Evolutionary conservation across 2,888 invertebrate species (phyloP).

Genomic region (Helicoverpa assulta): DNA sequence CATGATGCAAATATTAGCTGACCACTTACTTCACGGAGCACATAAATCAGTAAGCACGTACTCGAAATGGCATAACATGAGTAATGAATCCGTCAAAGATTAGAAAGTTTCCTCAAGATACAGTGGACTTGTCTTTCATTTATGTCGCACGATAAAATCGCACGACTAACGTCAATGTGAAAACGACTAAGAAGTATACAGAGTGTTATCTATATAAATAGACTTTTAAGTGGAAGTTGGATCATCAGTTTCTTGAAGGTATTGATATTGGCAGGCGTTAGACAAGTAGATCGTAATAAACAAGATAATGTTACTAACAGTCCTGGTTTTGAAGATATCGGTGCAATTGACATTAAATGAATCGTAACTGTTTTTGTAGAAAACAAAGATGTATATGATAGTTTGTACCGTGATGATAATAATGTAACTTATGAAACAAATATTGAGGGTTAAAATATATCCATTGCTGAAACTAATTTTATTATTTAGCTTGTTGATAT

Average conservation of each 20-base stretch:
- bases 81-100: slow-evolving; percentile 52
- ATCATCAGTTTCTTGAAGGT: neutral
- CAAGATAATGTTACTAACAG: neutral
- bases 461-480: too few species aligned
- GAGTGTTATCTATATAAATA: slow-evolving; percentile 18
- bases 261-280: neutral
- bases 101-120: slow-evolving; percentile 58
- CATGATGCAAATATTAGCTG: slow-evolving; percentile 26
- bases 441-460: neutral
- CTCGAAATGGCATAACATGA: slow-evolving; percentile 48
- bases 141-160: slow-evolving; percentile 60
- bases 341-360: neutral
- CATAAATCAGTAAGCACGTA: slow-evolving; percentile 39
- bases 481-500: too few species aligned
- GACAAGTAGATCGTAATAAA: neutral
- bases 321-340: neutral
- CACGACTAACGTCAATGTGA: slow-evolving; percentile 50
- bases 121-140: slow-evolving; percentile 46
- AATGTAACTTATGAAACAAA: neutral
- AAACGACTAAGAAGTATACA: slow-evolving; percentile 25
- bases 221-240: neutral
- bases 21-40: slow-evolving; percentile 38
- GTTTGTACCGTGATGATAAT: neutral
- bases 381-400: neutral
- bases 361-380: neutral